Conservation (phyloP, 2,113 vertebrate genomes). For the Amblyornis subalaris region DNA sequence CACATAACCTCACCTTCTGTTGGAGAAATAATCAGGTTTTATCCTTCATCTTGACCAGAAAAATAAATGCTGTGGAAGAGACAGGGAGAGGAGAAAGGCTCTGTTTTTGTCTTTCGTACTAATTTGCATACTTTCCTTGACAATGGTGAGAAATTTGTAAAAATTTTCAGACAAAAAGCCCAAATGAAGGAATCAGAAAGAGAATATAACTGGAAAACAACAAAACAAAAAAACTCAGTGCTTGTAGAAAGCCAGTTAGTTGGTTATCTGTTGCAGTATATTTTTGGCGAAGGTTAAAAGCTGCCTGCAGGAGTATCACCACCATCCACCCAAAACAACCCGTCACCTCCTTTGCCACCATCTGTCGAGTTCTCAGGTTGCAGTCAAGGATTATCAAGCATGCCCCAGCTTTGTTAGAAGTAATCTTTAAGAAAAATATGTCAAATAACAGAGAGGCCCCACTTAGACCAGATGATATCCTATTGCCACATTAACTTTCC, state of each 20-base stretch:
- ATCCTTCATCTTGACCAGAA: not conserved
- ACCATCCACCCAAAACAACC: not conserved
- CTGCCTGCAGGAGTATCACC: not conserved
- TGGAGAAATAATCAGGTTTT: not conserved
- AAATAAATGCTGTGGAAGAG: not conserved
- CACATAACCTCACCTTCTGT: not conserved
- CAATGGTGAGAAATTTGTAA: not conserved
- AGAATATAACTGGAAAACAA: not conserved
- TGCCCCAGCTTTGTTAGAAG: not conserved
- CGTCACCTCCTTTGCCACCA: accelerated
- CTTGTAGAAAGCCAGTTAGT: not conserved
- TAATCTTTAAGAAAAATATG: not conserved
- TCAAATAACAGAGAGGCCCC: not conserved
- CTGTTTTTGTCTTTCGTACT: not conserved
- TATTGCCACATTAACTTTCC: not conserved
- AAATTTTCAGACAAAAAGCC: not conserved
- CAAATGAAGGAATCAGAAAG: not conserved
- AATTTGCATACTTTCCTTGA: not conserved
- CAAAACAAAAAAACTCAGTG: not conserved
- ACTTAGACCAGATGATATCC: not conserved
- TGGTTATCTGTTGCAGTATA: not conserved
- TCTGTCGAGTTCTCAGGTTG: not conserved
- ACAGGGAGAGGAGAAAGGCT: not conserved
- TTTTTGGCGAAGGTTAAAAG: not conserved
- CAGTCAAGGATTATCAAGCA: not conserved